Evolutionary conservation across 2,888 invertebrate genomes (phyloP).

Genomic region (Eurois occulta): DNA sequence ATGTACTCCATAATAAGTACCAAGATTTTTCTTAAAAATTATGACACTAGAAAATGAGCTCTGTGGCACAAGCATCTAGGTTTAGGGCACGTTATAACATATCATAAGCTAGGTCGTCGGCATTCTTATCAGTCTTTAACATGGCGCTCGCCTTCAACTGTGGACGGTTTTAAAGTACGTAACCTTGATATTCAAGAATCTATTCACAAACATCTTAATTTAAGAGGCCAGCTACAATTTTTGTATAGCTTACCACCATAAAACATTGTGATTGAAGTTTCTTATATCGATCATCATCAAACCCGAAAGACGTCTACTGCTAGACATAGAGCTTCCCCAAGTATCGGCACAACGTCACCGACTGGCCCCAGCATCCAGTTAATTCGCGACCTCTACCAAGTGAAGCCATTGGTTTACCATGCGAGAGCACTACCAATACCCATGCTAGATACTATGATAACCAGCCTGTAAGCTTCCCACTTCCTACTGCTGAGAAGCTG

Average conservation of each 20-base stretch:
- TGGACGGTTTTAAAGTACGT: neutral
- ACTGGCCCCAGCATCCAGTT: neutral
- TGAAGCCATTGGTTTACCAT: neutral
- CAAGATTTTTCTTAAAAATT: neutral
- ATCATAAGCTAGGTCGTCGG: neutral
- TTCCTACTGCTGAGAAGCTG: neutral
- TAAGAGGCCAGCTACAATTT: neutral
- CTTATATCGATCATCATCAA: neutral
- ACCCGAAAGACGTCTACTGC: neutral
- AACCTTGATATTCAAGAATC: neutral
- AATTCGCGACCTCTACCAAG: neutral
- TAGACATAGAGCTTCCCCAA: no score
- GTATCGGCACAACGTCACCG: no score
- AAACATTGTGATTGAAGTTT: neutral
- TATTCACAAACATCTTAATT: neutral
- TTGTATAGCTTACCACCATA: neutral
- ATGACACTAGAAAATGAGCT: neutral
- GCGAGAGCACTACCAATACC: neutral
- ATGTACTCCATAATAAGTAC: no score
- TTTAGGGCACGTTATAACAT: neutral
- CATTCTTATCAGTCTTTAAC: neutral
- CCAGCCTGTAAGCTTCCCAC: neutral
- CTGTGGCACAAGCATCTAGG: conserved; percentile 7
- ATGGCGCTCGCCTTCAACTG: neutral
- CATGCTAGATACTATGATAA: neutral